A percentile compares a stretch with the other conserved stretches of the same genome.
phyloP scores from a whole-genome alignment of 2,113 vertebrate genomes.

The Nicator chloris region DNA sequence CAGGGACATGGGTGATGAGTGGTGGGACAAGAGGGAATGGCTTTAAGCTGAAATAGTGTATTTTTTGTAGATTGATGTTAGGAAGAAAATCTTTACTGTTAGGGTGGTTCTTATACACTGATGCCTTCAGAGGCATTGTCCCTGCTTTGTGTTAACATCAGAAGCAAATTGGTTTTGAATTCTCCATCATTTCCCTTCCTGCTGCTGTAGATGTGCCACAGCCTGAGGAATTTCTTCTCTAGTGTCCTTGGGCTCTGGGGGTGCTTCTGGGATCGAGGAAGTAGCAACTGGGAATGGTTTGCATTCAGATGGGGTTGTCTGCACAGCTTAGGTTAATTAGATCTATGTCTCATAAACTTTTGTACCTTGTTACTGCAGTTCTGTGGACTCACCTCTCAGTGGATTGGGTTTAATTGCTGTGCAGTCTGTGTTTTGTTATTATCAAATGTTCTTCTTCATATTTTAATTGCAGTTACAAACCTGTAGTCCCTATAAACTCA shows the following conservation, averaged over 20 bases:
- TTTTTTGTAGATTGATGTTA: not conserved
- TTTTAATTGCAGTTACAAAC: not conserved
- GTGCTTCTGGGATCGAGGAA: not conserved
- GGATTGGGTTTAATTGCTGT: constrained; percentile 2
- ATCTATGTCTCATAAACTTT: not conserved
- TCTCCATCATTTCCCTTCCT: not conserved
- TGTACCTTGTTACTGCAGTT: not conserved
- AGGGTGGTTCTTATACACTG: not conserved
- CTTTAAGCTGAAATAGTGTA: not conserved
- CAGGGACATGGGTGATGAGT: not conserved
- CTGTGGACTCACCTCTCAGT: not conserved
- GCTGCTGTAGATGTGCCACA: not conserved
- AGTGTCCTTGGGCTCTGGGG: not conserved
- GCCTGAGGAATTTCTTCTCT: not conserved
- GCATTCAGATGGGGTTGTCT: not conserved
- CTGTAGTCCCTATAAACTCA: not conserved
- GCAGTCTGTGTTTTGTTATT: not conserved
- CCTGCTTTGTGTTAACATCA: not conserved
- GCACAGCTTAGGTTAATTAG: not conserved
- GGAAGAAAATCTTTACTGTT: not conserved
- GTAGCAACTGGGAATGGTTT: not conserved
- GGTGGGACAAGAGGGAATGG: not conserved
- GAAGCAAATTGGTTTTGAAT: not conserved
- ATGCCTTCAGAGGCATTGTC: not conserved
- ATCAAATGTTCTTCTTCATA: not conserved